Conservation (phyloP, 2,113 vertebrate genomes). For the Formicarius rufipectus region DNA sequence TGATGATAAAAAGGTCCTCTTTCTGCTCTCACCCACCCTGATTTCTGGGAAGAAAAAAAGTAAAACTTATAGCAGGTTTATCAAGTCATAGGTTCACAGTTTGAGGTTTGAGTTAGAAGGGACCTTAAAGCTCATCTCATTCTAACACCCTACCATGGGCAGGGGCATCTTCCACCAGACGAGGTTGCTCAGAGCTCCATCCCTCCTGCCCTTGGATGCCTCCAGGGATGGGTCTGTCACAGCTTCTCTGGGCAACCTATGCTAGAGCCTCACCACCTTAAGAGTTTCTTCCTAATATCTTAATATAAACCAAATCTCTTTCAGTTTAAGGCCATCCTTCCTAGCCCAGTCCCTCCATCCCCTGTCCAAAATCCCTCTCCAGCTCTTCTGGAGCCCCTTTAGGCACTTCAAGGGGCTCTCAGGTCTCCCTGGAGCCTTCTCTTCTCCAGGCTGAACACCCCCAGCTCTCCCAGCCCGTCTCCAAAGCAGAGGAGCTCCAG, state of each 20-base stretch:
- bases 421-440: not conserved
- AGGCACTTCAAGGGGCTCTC: not conserved
- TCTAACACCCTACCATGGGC: not conserved
- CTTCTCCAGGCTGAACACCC: rapidly evolving
- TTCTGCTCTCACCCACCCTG: not conserved
- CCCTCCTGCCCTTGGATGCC: rapidly evolving
- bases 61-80: not conserved
- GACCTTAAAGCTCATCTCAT: not conserved
- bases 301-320: not conserved
- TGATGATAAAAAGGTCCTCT: not conserved
- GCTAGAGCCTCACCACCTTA: not conserved
- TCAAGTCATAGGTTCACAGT: not conserved
- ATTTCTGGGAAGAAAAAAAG: not conserved
- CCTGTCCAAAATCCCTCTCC: not conserved
- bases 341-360: rapidly evolving
- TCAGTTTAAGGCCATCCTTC: not conserved
- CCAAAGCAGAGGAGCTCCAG: not conserved
- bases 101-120: not conserved
- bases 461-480: not conserved
- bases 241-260: not conserved
- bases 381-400: not conserved
- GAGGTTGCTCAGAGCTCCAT: rapidly evolving
- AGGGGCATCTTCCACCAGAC: not conserved
- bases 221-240: not conserved
- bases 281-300: not conserved